Base-by-base conservation (phyloP, 2,888 invertebrate species). In the Cheilosia vulpina region DNA sequence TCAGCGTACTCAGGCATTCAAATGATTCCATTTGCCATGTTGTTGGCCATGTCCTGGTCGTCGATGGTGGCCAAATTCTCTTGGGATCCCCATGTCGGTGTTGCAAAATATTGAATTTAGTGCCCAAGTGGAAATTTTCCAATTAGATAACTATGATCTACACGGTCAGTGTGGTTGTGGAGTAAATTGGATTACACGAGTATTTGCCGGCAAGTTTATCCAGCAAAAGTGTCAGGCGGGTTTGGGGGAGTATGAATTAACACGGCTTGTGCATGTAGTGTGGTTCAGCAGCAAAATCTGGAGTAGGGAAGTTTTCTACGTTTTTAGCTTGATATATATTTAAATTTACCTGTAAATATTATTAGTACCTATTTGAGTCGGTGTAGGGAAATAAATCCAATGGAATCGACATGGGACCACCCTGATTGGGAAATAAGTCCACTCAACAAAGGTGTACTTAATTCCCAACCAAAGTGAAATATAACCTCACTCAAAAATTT, bases 41-140 rank as follows among this genome's bases (percentile, higher is more conserved):
- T 38, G n/a, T 63, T 63, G 63, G 72, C 79, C 41, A 71, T 60
- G 73, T 71, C 47, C 52, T 52, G 60, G 62, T 34, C 43, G 62
- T 41, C 43, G 50, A 62, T 43, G 43, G 21, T 55, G 57, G 52
- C 47, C 52, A 21, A n/a, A 60, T 15, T 75, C 84, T 63, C 79
- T 21, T 17, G 68, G 73, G 82, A 80, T 38, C 21, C 24, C 50
- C 75, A n/a, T 7, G 60, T 19, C 27, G 77, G 75, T 75, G 80
- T 84, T 75, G 80, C 60, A 66, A 65, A 71, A 66, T 79, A 84
- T 79, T 84, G 84, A 80, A 84, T 84, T 84, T 84, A 55, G 60
- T 80, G 69, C 60, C 84, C 71, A 80, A 80, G 71, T 62, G 75
- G 60, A 84, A 80, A 79, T 75, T 80, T 84, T 62, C 75, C 80